Evolutionary conservation across 1,140 invertebrate genomes (phyloP).

Genomic region (Anastrepha ludens): DNA sequence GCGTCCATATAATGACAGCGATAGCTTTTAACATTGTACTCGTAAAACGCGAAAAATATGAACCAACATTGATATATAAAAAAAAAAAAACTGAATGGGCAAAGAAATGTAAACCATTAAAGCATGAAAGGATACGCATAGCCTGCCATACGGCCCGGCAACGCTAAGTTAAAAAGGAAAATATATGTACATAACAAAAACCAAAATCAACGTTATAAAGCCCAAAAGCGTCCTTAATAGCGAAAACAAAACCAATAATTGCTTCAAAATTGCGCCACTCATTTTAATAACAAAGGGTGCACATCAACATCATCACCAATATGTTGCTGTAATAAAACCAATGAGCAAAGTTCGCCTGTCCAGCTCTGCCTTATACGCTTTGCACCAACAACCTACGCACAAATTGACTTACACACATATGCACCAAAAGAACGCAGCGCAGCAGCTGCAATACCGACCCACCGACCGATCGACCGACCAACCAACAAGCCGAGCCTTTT

Average conservation of each 20-base stretch:
- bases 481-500: neutral
- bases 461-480: neutral
- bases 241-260: conserved; percentile 63
- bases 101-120: neutral
- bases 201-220: conserved; percentile 46
- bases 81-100: neutral
- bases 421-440: neutral
- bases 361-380: neutral
- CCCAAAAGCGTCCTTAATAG: conserved; percentile 10
- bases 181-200: conserved; percentile 32
- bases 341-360: conserved; percentile 32
- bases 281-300: conserved; percentile 61
- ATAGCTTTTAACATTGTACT: neutral
- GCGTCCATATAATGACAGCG: neutral
- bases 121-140: neutral
- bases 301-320: conserved; percentile 56
- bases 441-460: neutral
- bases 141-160: neutral
- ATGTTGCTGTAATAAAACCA: conserved; percentile 22
- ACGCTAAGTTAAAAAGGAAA: too few relatives aligned
- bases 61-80: neutral
- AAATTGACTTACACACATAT: neutral
- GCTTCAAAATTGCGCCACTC: conserved; percentile 67
- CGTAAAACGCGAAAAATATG: neutral
- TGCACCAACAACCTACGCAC: neutral